phyloP scores from a whole-genome alignment of 2,113 vertebrate genomes.

The Ramphastos sulfuratus region DNA sequence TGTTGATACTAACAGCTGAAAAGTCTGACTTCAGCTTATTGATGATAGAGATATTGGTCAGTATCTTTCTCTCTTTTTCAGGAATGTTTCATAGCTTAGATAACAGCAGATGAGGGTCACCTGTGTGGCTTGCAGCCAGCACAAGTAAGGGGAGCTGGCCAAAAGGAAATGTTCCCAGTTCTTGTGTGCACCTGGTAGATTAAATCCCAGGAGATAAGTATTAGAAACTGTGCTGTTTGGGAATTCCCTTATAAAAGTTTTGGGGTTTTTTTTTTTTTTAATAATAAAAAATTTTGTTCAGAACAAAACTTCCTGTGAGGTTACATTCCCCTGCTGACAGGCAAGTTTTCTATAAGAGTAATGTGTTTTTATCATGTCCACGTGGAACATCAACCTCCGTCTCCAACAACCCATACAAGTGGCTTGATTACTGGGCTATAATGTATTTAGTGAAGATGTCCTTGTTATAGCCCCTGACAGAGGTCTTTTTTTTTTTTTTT shows the following conservation, averaged over 20 bases:
- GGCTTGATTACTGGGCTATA: background rate
- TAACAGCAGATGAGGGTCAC: slow-evolving; percentile 38
- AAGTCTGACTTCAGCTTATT: background rate
- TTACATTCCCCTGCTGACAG: background rate
- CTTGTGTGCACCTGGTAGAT: background rate
- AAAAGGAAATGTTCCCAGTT: slow-evolving; percentile 41
- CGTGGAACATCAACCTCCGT: background rate
- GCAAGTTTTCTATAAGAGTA: background rate
- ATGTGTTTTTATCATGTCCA: background rate
- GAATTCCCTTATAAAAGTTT: background rate
- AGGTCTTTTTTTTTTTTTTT: slow-evolving; percentile 9
- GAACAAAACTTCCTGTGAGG: background rate
- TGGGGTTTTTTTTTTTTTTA: background rate
- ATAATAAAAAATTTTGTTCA: background rate
- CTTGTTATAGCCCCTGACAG: background rate
- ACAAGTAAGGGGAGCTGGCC: background rate
- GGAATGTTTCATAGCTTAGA: slow-evolving; percentile 15
- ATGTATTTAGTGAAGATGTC: background rate
- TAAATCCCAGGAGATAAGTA: slow-evolving; percentile 7
- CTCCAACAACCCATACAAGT: background rate
- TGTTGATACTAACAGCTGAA: background rate
- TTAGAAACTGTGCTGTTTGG: background rate
- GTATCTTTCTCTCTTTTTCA: background rate
- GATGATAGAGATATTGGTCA: background rate
- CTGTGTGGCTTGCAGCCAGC: slow-evolving; percentile 10